Evolutionary conservation across 2,888 invertebrate genomes (phyloP).

Genomic region (Prosapia bicincta): DNA sequence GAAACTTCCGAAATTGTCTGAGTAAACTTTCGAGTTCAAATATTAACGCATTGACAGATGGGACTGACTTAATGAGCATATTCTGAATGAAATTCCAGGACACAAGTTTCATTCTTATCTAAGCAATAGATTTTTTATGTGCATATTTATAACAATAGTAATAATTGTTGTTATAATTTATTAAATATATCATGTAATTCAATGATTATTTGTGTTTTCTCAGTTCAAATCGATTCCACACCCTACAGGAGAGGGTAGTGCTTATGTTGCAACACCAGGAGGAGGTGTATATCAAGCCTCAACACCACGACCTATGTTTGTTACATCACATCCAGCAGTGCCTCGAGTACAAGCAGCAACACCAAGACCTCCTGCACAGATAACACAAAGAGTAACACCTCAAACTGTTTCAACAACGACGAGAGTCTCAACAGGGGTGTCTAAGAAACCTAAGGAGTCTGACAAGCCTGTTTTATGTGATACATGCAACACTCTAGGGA

Average conservation of each 20-base stretch:
- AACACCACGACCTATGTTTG: neutral
- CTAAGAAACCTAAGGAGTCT: slow-evolving; percentile 45
- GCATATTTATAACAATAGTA: too few species aligned
- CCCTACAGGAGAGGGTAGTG: slow-evolving; percentile 58
- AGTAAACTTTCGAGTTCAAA: too few species aligned
- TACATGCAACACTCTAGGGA: slow-evolving; percentile 61
- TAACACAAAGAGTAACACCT: slow-evolving; percentile 27
- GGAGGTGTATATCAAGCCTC: slow-evolving; percentile 25
- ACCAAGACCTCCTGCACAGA: slow-evolving; percentile 41
- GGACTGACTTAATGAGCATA: too few species aligned
- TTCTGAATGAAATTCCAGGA: too few species aligned
- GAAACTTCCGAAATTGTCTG: too few species aligned
- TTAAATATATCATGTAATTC: too few species aligned
- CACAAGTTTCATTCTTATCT: too few species aligned
- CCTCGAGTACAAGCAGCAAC: slow-evolving; percentile 30
- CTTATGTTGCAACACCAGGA: slow-evolving; percentile 36
- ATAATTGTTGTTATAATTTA: too few species aligned
- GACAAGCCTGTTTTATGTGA: slow-evolving; percentile 58
- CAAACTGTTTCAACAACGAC: slow-evolving; percentile 9
- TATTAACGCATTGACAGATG: too few species aligned
- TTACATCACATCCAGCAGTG: neutral
- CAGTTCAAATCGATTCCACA: slow-evolving; percentile 76
- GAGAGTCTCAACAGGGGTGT: slow-evolving; percentile 40
- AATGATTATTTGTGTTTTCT: slow-evolving; percentile 29
- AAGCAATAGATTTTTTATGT: too few species aligned